These are phyloP conservation scores for Egretta garzetta DNA, from an alignment of 2,113 vertebrate genomes.

Conservation along the genomic window DNA sequence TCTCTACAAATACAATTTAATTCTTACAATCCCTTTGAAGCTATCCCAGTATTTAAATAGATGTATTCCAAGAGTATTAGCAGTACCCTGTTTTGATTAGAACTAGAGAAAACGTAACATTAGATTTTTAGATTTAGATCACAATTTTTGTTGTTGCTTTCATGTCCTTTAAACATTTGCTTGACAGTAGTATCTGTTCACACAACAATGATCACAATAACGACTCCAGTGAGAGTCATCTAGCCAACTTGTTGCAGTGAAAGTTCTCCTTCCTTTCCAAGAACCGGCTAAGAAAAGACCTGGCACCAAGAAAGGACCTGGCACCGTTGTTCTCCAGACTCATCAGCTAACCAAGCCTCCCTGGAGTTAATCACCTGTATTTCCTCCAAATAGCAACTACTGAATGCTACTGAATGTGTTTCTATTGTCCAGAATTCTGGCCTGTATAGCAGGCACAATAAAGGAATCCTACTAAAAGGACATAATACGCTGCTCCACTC, in stretches of 20 bases:
- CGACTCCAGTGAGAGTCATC: background rate
- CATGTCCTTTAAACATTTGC: background rate
- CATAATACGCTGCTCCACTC: background rate
- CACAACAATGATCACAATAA: background rate
- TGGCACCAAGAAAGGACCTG: background rate
- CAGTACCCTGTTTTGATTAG: background rate
- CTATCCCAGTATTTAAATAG: background rate
- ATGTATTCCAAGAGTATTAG: background rate
- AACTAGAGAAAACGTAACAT: background rate
- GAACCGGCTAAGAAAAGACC: background rate
- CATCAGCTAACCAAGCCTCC: background rate
- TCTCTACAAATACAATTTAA: background rate
- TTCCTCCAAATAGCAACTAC: background rate
- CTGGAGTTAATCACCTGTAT: background rate
- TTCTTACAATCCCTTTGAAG: background rate
- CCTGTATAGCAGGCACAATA: background rate
- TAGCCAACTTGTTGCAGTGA: background rate
- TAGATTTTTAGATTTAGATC: background rate
- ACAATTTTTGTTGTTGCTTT: background rate
- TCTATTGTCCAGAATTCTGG: background rate
- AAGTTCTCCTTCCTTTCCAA: background rate
- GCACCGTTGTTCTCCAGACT: background rate
- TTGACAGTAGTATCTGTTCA: background rate
- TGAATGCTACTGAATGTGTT: background rate
- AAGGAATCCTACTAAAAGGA: background rate